Conservation (phyloP, 2,113 vertebrate genomes). For the Pithys albifrons region DNA sequence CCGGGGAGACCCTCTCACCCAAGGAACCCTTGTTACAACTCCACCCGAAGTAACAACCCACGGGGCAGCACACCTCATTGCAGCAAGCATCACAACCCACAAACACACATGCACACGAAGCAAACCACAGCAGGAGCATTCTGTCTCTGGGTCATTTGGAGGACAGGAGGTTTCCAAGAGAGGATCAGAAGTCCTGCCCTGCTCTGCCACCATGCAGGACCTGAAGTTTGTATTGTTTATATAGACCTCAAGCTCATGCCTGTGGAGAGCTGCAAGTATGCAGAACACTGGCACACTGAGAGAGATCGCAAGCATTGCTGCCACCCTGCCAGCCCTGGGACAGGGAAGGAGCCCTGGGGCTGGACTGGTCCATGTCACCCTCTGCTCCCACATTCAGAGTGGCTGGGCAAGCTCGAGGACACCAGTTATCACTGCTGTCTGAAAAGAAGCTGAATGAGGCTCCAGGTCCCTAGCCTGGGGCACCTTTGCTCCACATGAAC, state of each 20-base stretch:
- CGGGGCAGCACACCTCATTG: not conserved
- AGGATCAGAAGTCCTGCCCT: not conserved
- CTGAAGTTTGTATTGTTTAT: fast-evolving
- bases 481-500: not conserved
- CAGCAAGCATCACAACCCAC: fast-evolving
- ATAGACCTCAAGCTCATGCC: fast-evolving
- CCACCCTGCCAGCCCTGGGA: not conserved
- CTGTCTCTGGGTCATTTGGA: fast-evolving
- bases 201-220: not conserved
- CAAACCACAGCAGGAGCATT: not conserved
- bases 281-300: fast-evolving
- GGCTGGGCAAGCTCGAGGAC: not conserved
- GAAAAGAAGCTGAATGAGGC: not conserved
- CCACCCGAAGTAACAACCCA: not conserved
- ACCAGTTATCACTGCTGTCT: not conserved
- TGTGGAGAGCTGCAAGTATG: not conserved
- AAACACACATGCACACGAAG: fast-evolving
- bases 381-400: fast-evolving
- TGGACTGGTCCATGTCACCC: not conserved
- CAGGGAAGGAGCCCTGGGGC: not conserved
- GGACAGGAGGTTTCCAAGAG: not conserved
- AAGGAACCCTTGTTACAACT: not conserved
- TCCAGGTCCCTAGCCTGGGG: not conserved
- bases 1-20: not conserved
- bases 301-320: not conserved